Base-by-base conservation (phyloP, 2,113 vertebrate genomes). In the Hystrix brachyura region DNA sequence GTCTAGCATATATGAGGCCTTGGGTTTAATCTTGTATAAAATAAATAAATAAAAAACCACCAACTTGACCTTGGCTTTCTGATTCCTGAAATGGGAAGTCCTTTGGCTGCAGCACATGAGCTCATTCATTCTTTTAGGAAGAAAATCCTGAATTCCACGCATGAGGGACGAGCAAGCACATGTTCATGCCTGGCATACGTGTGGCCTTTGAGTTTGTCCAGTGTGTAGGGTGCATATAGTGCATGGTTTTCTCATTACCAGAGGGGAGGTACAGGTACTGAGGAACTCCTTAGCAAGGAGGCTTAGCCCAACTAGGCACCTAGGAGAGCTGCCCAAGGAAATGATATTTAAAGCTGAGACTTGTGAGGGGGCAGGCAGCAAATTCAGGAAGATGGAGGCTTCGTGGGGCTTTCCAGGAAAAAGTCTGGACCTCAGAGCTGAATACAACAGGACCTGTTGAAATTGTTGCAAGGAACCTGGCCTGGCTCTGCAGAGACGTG, bases 31-130 rank as follows among this genome's bases (percentile, higher is more conserved):
- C 7, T 27, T 53, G 76, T 65, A 65, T 32, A 65, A 29, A 21
- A 60, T 5, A 69, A 38, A 69, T 17, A 69, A n/a, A n/a, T 7
- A 14, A 65, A 79, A n/a, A 65, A 48, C 6, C 1, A 14, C 60
- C 0, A 4, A 38, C 69, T 74, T 60, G 69, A 80, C 71, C 83
- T 94, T 83, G 89, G 55, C 11, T 79, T 96, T 94, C 82, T 81
- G 82, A 80, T 59, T 94, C 60, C 48, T 32, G 29, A 46, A 79
- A 72, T 32, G 65, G 23, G 32, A 85, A 60, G 29, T 72, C 9
- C 60, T 59, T 79, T 80, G 79, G 74, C 76, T 93, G 5, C 23
- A 23, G 12, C 43, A 46, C 32, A 38, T 19, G 32, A 29, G 46
- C 71, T 86, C 57, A 2, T 51, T 90, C 3, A 10, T 86, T 87